phyloP scores from a whole-genome alignment of 2,113 vertebrate species.

The Spheniscus mendiculus region DNA sequence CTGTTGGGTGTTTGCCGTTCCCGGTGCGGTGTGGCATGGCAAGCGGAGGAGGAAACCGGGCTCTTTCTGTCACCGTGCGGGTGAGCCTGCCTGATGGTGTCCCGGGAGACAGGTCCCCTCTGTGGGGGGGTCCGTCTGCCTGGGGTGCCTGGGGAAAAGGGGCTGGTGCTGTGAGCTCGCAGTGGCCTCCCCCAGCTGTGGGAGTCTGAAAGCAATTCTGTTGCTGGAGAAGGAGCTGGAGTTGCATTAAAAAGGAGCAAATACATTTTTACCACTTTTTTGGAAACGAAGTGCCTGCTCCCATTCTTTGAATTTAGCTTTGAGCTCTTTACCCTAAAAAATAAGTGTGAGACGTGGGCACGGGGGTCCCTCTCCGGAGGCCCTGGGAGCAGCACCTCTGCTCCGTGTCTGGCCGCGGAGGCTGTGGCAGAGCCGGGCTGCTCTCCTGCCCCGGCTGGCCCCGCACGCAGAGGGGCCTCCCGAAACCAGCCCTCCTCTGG shows the following conservation, averaged over 20 bases:
- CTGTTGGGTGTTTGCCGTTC: neutral
- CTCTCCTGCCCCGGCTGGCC: neutral
- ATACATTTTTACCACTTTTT: neutral
- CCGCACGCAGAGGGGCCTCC: neutral
- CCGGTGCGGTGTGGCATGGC: fast-evolving
- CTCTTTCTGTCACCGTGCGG: neutral
- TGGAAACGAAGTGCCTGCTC: neutral
- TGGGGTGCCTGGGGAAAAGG: neutral
- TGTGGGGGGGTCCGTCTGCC: neutral
- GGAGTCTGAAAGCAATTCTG: neutral
- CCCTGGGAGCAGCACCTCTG: neutral
- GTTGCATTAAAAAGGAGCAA: neutral
- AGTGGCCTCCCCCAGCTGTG: neutral
- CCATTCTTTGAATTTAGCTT: neutral
- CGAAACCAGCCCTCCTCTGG: fast-evolving
- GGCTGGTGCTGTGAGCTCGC: neutral
- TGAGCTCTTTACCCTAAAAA: neutral
- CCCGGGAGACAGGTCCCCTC: neutral
- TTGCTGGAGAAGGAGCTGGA: neutral
- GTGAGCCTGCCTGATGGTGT: neutral
- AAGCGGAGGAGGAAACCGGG: neutral
- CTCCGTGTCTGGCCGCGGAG: fast-evolving
- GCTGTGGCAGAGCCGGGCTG: neutral
- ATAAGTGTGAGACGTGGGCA: fast-evolving
- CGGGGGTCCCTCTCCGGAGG: neutral